phyloP scores from a whole-genome alignment of 2,888 invertebrate genomes.

The Patella pellucida region DNA sequence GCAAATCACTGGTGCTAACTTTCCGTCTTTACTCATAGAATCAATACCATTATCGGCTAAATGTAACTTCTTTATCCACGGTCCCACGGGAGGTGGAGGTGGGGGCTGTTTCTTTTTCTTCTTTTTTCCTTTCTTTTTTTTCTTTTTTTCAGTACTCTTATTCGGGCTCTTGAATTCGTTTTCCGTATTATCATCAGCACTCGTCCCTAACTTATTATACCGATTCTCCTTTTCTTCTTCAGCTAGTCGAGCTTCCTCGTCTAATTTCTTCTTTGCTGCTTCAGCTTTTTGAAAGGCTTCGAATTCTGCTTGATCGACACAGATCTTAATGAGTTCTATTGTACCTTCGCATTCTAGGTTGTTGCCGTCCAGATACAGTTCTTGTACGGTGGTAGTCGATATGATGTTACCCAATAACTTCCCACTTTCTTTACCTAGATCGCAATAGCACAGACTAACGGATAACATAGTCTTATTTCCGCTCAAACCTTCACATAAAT shows the following conservation, averaged over 20 bases:
- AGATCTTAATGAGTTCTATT: constrained; percentile 62
- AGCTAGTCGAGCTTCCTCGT: constrained; percentile 56
- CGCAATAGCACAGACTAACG: constrained; percentile 68
- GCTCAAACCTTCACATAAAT: constrained; percentile 63
- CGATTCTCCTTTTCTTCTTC: constrained; percentile 47
- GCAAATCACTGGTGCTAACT: constrained; percentile 64
- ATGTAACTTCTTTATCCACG: constrained; percentile 68
- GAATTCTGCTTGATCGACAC: constrained; percentile 63
- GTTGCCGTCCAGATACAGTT: constrained; percentile 70
- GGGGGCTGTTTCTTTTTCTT: constrained; percentile 65
- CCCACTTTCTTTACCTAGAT: constrained; percentile 62
- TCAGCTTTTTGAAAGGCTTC: constrained; percentile 62
- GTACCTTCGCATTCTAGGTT: constrained; percentile 67
- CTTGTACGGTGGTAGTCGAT: constrained; percentile 64
- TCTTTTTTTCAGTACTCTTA: constrained; percentile 47
- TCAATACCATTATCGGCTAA: constrained; percentile 71
- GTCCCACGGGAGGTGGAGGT: constrained; percentile 66
- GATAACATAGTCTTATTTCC: constrained; percentile 60
- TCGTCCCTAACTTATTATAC: constrained; percentile 17
- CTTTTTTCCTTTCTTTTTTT: constrained; percentile 61
- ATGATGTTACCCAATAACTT: constrained; percentile 60
- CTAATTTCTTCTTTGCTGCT: constrained; percentile 53
- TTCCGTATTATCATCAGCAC: constrained; percentile 26
- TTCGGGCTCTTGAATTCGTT: constrained; percentile 16
- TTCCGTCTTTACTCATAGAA: constrained; percentile 54